Evolutionary conservation across 2,113 vertebrate species (phyloP), one percentile per base, ranked within the genome.

Genomic region (Xiphophorus hellerii): DNA sequence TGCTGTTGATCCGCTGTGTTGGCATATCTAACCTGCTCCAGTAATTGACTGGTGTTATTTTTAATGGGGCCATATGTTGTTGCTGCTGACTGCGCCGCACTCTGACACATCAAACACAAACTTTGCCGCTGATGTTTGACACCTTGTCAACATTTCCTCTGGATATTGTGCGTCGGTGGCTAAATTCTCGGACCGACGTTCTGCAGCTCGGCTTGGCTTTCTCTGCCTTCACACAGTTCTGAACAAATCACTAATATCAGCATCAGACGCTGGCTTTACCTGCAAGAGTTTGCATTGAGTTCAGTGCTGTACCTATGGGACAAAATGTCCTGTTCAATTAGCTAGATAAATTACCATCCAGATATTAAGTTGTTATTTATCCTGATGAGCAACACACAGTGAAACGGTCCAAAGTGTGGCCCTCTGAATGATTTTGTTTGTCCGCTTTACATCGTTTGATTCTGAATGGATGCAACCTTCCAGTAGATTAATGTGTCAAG

Each of bases 41-140:
- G 84, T 90, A 86, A 89, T 87, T 90, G 86, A 87, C 81, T 82
- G 85, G 85, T 88, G 87, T 89, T 89, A 81, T 78, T 90, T 87
- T 84, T 90, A 86, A 90, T 88, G 88, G 85, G 77, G 76, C 86
- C 91, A 87, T 88, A 90, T 92, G 91, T 85, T 86, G 84, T 85
- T 87, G 65, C 66, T 88, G 91, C 88, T 87, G 87, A 92, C 87
- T 78, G 79, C 17, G 76, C 78, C 69, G 62, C 77, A 83, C 83
- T 64, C 65, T 3, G 13, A 85, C 74, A 82, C 77, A 74, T 74
- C 65, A 75, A 77, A 72, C 84, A 78, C 68, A 73, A 61, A 73
- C 67, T 10, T 62, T 14, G 30, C 70, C 5, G 71, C 70, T 73
- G 73, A 66, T 80, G 85, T 82, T 86, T 87, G 83, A 90, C 87